Evolutionary conservation across 2,113 vertebrate species (phyloP).

Genomic region (human): GRCh38 chr20:63027001-63027500

Average conservation of each 20-base stretch:
- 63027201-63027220: not conserved
- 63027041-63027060: not conserved
- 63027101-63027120: not conserved
- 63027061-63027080: not conserved
- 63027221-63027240: not conserved
- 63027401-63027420: too few relatives aligned
- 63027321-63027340: fast-evolving
- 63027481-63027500: not conserved
- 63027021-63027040: not conserved
- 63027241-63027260: too few relatives aligned
- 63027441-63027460: not conserved
- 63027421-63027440: too few relatives aligned
- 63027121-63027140: not conserved
- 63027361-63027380: not conserved
- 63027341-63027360: not conserved
- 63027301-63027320: too few relatives aligned
- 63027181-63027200: not conserved
- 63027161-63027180: not conserved
- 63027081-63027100: not conserved
- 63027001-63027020: not conserved
- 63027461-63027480: not conserved
- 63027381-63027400: not conserved
- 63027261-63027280: not conserved
- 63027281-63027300: fast-evolving
- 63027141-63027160: not conserved